Base-by-base conservation (phyloP, 1,140 invertebrate species). In the Ostrea denselamellosa region DNA sequence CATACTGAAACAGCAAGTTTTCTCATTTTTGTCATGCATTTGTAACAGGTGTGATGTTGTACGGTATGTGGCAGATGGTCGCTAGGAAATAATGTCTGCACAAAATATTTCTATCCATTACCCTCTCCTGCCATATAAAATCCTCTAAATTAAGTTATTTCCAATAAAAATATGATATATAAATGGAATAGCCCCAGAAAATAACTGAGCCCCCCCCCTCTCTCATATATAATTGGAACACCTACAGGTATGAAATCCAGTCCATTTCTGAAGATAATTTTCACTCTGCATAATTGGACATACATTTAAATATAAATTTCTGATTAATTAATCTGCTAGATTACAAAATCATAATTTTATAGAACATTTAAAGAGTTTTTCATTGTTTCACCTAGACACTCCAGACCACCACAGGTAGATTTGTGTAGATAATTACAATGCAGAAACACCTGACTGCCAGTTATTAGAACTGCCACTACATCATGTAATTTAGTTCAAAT, bases 11-110 rank as follows among this genome's bases (percentile, higher is more conserved):
- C 14, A 77, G 68, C 56, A 19, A 28, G 25, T 77, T 77, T 5
- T 25, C 65, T 25, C 68, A 28, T n/a, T 53, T 83, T 22, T 28
- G 44, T 44, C 22, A 83, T 83, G 44, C 82, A 8, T 19, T 83
- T 83, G 82, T 83, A 54, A 77, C 52, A 83, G 82, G 52, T 83
- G 82, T 83, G 82, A 10, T 34, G 28, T 77, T 77, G 25, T 77
- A 17, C 2, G 10, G 28, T 77, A 17, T 1, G 68, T 77, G 68
- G 68, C 68, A 77, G 68, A 77, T 77, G 68, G 68, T 34, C 68
- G 22, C 22, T 34, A 34, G 28, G 28, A 28, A 34, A 77, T n/a
- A n/a, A n/a, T 77, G 68, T 25, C 12, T 22, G 22, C 68, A 22
- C 8, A 77, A 77, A 77, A 77, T 77, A 77, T 77, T 77, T 25